Conservation (phyloP, 2,797 vertebrate genomes). For the Falco berigora region DNA sequence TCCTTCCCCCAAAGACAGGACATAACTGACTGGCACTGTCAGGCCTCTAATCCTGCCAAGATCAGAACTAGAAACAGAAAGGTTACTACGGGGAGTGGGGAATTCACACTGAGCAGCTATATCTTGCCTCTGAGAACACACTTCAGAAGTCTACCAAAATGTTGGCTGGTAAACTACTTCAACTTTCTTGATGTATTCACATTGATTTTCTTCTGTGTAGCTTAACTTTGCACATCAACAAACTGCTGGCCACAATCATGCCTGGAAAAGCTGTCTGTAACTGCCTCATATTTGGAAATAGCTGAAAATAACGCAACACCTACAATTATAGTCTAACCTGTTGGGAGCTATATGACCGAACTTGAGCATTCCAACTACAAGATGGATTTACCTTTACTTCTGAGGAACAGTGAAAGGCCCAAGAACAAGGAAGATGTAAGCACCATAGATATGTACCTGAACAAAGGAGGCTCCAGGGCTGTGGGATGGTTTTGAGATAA, state of each 20-base stretch:
- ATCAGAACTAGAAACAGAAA: constrained; percentile 6
- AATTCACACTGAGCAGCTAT: not conserved
- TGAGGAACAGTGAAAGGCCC: not conserved
- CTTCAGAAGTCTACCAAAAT: not conserved
- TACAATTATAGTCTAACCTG: not conserved
- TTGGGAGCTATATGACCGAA: not conserved
- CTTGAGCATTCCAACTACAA: not conserved
- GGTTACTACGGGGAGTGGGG: not conserved
- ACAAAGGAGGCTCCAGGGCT: too few relatives aligned
- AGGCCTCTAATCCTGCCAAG: not conserved
- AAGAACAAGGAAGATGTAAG: too few relatives aligned
- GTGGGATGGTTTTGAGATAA: too few relatives aligned
- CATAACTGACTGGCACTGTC: not conserved
- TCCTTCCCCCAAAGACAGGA: not conserved
- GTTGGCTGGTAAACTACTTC: not conserved
- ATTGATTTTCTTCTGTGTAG: not conserved
- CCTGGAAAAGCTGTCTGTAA: not conserved
- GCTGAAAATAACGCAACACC: not conserved
- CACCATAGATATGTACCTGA: too few relatives aligned
- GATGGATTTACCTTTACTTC: not conserved
- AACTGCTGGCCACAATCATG: not conserved
- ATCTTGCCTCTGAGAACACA: not conserved
- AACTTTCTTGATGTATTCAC: not conserved
- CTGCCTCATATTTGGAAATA: not conserved
- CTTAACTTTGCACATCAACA: not conserved